phyloP scores from a whole-genome alignment of 2,113 vertebrate genomes.

The Dicerorhinus sumatrensis region DNA sequence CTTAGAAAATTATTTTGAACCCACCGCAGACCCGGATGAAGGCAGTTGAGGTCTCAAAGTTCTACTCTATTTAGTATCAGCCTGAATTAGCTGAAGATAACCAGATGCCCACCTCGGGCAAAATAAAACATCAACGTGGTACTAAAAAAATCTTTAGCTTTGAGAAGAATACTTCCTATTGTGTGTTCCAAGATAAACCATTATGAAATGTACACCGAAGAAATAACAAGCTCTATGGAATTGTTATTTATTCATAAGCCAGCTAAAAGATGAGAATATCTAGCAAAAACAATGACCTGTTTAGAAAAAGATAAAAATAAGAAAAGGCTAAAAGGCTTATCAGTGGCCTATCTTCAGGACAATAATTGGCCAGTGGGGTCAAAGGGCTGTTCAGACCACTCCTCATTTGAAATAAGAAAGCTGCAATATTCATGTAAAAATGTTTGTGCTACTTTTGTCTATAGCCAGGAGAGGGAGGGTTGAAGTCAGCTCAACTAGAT shows the following conservation, averaged over 20 bases:
- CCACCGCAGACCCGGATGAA: neutral
- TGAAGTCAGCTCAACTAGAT: slow-evolving; percentile 56
- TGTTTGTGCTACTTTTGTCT: slow-evolving; percentile 24
- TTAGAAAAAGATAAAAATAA: neutral
- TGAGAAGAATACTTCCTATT: neutral
- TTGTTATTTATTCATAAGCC: slow-evolving; percentile 7
- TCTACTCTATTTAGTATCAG: neutral
- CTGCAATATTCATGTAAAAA: slow-evolving; percentile 41
- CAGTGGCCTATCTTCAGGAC: neutral
- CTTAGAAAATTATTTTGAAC: neutral
- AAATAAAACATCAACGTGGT: slow-evolving; percentile 21
- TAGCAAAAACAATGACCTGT: slow-evolving; percentile 20
- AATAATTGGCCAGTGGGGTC: slow-evolving; percentile 65
- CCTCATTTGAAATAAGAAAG: slow-evolving; percentile 52
- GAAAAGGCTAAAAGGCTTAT: slow-evolving; percentile 37
- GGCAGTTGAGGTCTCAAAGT: neutral
- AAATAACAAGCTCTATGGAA: neutral
- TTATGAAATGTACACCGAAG: neutral
- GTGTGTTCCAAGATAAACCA: slow-evolving; percentile 19
- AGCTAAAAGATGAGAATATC: slow-evolving; percentile 18
- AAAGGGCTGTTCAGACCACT: slow-evolving; percentile 19
- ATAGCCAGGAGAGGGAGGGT: neutral
- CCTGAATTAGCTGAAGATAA: neutral
- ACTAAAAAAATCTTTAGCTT: neutral
- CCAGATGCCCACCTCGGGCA: neutral